Evolutionary conservation across 1,140 invertebrate species (phyloP).

Genomic region (Gonioctena quinquepunctata): DNA sequence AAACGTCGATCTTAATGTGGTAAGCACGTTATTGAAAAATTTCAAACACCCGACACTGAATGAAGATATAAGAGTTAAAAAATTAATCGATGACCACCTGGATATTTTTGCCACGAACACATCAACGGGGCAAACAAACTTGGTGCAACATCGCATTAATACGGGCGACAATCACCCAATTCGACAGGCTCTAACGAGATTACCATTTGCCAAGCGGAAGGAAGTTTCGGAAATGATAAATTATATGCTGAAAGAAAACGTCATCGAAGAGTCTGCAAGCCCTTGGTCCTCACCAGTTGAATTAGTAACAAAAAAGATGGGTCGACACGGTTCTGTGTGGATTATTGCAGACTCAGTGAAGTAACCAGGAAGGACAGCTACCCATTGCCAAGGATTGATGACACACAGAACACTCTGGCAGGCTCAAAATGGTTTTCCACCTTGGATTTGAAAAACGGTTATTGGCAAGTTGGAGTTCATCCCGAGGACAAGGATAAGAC

Average conservation of each 20-base stretch:
- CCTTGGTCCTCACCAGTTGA: not conserved
- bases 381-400: not conserved
- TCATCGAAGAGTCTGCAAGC: not conserved
- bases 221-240: too few species aligned
- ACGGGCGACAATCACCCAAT: not conserved
- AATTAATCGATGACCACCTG: too few species aligned
- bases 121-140: not conserved
- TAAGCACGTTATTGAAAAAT: too few species aligned
- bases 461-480: not conserved
- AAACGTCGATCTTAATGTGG: too few species aligned
- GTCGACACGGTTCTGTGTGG: not conserved
- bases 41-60: too few species aligned
- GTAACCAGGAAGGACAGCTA: not conserved
- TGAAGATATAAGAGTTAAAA: too few species aligned
- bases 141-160: not conserved
- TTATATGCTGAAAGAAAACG: too few species aligned
- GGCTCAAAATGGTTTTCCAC: too few species aligned
- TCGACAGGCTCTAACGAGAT: not conserved
- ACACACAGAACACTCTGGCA: too few species aligned
- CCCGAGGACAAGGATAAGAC: slow-evolving; percentile 34
- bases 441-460: too few species aligned
- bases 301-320: not conserved
- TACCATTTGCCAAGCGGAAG: not conserved
- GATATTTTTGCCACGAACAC: not conserved
- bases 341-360: not conserved